Evolutionary conservation across 2,797 vertebrate species (phyloP), one percentile per base, ranked within the genome.

Genomic region (Syngnathus acus): DNA sequence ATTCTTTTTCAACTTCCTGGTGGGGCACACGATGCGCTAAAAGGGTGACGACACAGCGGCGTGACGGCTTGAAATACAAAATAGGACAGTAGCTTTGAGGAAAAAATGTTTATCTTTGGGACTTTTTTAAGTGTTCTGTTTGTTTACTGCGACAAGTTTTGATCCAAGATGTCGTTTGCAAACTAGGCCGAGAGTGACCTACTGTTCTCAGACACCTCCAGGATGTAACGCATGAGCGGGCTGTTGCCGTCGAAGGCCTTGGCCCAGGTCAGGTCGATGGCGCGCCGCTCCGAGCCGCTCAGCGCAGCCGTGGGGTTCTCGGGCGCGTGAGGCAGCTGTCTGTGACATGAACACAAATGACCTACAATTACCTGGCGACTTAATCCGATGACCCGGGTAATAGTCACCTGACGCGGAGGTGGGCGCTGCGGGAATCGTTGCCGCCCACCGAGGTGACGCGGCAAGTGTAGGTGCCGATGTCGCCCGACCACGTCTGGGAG

Each of bases 171-270:
- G 26, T 32, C 26, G 26, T 32, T 2, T 16, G 21, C 6, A 26
- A 37, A 57, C 2, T 8, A 37, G 60, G 13, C 2, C 1, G 4
- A 13, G 19, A 38, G n/a, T 2, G 9, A 65, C 65, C 13, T 42
- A 99, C 97, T 97, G 90, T 97, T 99, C 81, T 98, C 97, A 0
- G 96, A 98, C 69, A 98, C 94, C 90, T 98, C 96, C 87, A 99
- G 86, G 64, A 96, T 55, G 72, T 98, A 98, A 73, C 89, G 94
- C 53, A 95, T 89, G 75, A 98, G 91, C 0, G 95, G 95, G 72
- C 95, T 99, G 91, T 98, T 99, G 68, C 97, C 97, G 0, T 99
- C 95, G 1, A 99, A 98, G 23, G 97, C 93, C 48, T 94, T 94
- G 76, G 93, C 91, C 96, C 96, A 98, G 0, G 93, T 94, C 82